These are phyloP conservation scores for Ceratosolen solmsi DNA, from an alignment of 1,140 invertebrate genomes.

Conservation along the genomic window DNA sequence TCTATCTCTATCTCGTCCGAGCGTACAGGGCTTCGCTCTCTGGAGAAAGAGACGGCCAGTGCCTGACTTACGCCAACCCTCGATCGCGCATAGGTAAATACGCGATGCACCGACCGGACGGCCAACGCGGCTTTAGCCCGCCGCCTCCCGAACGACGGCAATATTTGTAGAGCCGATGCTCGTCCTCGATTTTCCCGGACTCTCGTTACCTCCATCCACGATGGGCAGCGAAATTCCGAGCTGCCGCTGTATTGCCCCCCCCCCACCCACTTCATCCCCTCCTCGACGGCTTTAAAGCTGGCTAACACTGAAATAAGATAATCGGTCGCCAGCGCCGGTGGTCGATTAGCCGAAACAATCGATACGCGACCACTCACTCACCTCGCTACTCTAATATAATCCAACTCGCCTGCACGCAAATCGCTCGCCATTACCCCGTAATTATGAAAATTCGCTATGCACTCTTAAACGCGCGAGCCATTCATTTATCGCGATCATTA, in stretches of 20 bases:
- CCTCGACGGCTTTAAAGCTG: no score
- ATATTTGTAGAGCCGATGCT: slow-evolving; percentile 10
- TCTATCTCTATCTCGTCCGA: neutral
- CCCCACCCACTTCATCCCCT: neutral
- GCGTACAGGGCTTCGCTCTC: neutral
- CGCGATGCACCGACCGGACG: slow-evolving; percentile 15
- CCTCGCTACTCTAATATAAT: neutral
- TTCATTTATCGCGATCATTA: neutral
- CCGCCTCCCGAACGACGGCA: neutral
- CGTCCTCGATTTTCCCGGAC: neutral
- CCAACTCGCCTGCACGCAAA: neutral
- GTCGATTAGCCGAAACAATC: neutral
- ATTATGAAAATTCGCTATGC: neutral
- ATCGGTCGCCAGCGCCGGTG: no score
- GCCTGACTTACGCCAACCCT: slow-evolving; percentile 1
- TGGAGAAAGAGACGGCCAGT: neutral
- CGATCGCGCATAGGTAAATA: slow-evolving; percentile 39
- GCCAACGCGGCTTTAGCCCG: slow-evolving; percentile 15
- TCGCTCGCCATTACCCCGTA: neutral
- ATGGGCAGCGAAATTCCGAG: neutral
- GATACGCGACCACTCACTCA: neutral
- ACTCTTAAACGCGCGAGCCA: neutral
- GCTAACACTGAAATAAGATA: no score
- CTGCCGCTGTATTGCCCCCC: neutral
- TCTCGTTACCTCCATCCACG: neutral